phyloP scores from a whole-genome alignment of 2,888 invertebrate species.

The Macrophya alboannulata region DNA sequence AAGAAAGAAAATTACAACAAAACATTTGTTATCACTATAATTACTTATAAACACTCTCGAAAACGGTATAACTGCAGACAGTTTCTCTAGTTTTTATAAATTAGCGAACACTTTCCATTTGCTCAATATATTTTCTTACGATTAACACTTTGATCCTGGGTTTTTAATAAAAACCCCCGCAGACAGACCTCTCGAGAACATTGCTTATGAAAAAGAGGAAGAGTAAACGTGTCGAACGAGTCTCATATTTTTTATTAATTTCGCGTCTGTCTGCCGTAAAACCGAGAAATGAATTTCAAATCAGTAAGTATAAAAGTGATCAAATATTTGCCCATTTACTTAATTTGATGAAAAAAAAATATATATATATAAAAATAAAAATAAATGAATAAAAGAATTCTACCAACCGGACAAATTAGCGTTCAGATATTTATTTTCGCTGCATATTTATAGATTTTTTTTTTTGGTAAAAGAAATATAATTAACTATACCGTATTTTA shows the following conservation, averaged over 20 bases:
- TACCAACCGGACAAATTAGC: background rate
- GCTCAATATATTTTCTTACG: background rate
- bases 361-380: background rate
- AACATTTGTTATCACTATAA: background rate
- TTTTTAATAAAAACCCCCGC: constrained; percentile 4
- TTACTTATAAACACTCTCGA: background rate
- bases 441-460: background rate
- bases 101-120: constrained; percentile 17
- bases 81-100: constrained; percentile 9
- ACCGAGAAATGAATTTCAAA: constrained; percentile 38
- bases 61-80: too few species aligned
- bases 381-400: background rate
- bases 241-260: background rate
- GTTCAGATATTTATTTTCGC: background rate
- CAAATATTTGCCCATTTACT: constrained; percentile 11
- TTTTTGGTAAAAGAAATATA: background rate
- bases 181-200: background rate
- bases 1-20: background rate
- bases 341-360: background rate
- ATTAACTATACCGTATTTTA: background rate
- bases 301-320: constrained; percentile 4
- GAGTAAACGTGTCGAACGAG: too few species aligned
- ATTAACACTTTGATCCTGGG: constrained; percentile 19
- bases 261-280: background rate
- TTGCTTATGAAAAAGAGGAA: background rate